A percentile compares a stretch with the other conserved stretches of the same genome.
Conservation (phyloP, 2,113 vertebrate species). For the Paralichthys olivaceus region DNA sequence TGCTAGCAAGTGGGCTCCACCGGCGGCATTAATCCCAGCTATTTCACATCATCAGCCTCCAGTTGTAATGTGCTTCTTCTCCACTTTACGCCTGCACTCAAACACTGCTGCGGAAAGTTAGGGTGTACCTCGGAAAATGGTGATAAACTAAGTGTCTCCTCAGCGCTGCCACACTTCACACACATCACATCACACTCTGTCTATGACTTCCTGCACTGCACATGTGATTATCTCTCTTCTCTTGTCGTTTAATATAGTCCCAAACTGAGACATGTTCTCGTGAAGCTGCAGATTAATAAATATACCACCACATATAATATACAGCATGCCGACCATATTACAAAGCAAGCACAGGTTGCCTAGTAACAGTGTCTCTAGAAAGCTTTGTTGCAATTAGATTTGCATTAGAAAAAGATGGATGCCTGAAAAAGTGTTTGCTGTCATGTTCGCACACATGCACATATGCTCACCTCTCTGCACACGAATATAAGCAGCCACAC, state of each 20-base stretch:
- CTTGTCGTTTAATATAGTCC: not conserved
- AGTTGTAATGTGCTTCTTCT: conserved; percentile 7
- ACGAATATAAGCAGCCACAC: conserved; percentile 39
- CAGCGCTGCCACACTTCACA: not conserved
- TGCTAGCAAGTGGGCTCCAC: conserved; percentile 22
- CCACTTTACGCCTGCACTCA: not conserved
- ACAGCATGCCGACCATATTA: conserved; percentile 59
- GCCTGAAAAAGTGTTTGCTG: conserved; percentile 50
- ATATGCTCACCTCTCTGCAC: conserved; percentile 16
- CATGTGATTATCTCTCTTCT: conserved; percentile 8
- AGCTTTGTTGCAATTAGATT: conserved; percentile 74
- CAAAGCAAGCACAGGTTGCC: conserved; percentile 77
- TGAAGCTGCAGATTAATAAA: conserved; percentile 40
- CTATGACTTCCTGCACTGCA: not conserved
- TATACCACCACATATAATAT: conserved; percentile 37
- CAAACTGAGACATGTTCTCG: not conserved
- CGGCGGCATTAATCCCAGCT: conserved; percentile 39
- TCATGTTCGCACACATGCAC: conserved; percentile 33
- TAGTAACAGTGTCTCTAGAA: conserved; percentile 79
- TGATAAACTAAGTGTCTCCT: conserved; percentile 6
- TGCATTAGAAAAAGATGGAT: conserved; percentile 72
- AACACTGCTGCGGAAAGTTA: conserved; percentile 16
- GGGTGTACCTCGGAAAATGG: conserved; percentile 6
- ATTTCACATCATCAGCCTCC: conserved; percentile 34
- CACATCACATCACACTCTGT: conserved; percentile 13